phyloP scores from a whole-genome alignment of 1,140 invertebrate genomes.

The Akabosia matsudoensis region DNA sequence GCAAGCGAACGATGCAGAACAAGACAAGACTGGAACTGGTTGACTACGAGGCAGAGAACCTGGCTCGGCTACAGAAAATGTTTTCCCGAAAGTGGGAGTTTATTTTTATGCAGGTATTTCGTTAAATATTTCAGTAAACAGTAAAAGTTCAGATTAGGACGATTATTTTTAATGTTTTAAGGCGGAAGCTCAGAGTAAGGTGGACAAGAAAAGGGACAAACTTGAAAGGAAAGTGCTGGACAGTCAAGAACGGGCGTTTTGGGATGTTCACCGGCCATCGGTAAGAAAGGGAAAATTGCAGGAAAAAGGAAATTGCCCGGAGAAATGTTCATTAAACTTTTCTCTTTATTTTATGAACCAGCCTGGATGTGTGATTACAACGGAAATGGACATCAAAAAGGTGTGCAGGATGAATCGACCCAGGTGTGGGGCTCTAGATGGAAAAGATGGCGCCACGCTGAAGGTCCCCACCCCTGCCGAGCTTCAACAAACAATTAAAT shows the following conservation, averaged over 20 bases:
- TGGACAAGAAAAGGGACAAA: slow-evolving; percentile 98
- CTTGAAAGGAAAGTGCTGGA: slow-evolving; percentile 96
- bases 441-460: slow-evolving; percentile 53
- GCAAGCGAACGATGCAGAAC: slow-evolving; percentile 99
- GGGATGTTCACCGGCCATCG: slow-evolving; percentile 98
- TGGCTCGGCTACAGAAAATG: slow-evolving; percentile 97
- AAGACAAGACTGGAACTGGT: slow-evolving; percentile 94
- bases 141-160: too few relatives aligned
- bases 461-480: slow-evolving; percentile 53
- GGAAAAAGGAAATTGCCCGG: neutral
- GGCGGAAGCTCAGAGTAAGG: slow-evolving; percentile 77
- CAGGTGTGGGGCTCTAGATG: slow-evolving; percentile 56
- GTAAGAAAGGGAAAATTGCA: slow-evolving; percentile 58
- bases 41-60: slow-evolving; percentile 97
- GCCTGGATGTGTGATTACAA: slow-evolving; percentile 98
- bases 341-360: slow-evolving; percentile 50
- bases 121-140: slow-evolving; percentile 52
- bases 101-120: slow-evolving; percentile 94
- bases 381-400: slow-evolving; percentile 97
- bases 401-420: slow-evolving; percentile 78
- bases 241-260: slow-evolving; percentile 98
- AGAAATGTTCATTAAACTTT: too few relatives aligned
- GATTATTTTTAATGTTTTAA: too few relatives aligned
- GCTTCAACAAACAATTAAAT: slow-evolving; percentile 62
- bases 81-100: slow-evolving; percentile 99